phyloP scores from a whole-genome alignment of 2,797 vertebrate species.

The Anabacerthia variegaticeps region DNA sequence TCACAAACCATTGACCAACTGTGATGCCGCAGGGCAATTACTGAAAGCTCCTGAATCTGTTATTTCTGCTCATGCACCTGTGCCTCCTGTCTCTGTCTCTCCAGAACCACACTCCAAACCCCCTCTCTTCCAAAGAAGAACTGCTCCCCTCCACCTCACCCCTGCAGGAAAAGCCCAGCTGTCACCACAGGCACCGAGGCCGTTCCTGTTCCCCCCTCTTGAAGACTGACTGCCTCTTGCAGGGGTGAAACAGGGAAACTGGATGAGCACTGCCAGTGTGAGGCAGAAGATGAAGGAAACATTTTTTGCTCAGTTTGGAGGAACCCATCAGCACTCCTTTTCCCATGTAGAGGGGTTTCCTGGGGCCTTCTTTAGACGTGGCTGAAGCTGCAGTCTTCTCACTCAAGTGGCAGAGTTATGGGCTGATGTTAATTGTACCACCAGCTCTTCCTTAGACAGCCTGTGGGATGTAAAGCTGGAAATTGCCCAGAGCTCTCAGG shows the following conservation, averaged over 20 bases:
- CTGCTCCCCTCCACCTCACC: not conserved
- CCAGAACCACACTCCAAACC: no score
- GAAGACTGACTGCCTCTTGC: not conserved
- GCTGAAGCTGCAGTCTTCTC: not conserved
- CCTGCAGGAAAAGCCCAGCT: not conserved
- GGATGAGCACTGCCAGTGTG: not conserved
- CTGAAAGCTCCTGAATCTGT: not conserved
- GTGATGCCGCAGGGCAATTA: not conserved
- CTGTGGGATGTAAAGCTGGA: not conserved
- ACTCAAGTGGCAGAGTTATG: not conserved
- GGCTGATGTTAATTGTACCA: not conserved
- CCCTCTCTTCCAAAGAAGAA: accelerated
- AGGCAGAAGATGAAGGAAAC: not conserved
- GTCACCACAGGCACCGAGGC: not conserved
- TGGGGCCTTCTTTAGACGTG: not conserved
- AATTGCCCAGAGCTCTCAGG: not conserved
- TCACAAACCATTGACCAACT: not conserved
- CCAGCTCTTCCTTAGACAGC: not conserved
- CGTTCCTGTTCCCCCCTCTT: not conserved
- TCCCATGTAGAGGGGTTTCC: not conserved
- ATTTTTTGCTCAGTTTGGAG: not conserved
- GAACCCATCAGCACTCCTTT: not conserved
- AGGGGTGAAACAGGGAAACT: not conserved
- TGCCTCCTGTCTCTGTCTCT: accelerated
- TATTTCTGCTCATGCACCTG: not conserved